Evolutionary conservation across 1,140 invertebrate genomes (phyloP).

Genomic region (Drosophila truncata): DNA sequence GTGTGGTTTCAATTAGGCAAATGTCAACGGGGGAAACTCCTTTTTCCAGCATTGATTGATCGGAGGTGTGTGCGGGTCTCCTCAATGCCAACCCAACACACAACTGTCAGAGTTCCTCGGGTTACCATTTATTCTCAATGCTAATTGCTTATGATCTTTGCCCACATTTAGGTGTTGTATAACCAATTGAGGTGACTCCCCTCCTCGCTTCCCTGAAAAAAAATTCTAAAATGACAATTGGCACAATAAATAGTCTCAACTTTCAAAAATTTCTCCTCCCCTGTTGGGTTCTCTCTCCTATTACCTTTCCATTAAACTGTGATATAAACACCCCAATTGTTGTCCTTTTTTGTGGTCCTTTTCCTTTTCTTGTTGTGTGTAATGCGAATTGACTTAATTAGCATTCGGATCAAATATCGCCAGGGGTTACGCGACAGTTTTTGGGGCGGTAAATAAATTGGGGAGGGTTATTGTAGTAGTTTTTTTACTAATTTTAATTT

Average conservation of each 20-base stretch:
- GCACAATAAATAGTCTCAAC: slow-evolving; percentile 74
- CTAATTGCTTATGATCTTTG: slow-evolving; percentile 80
- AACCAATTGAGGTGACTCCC: slow-evolving; percentile 48
- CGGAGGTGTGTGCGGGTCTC: slow-evolving; percentile 43
- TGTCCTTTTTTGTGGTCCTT: slow-evolving; percentile 24
- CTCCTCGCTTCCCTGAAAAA: slow-evolving; percentile 9
- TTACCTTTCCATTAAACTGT: slow-evolving; percentile 71
- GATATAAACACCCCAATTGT: slow-evolving; percentile 73
- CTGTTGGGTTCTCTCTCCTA: slow-evolving; percentile 55
- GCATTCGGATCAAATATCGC: slow-evolving; percentile 57
- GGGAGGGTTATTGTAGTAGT: background rate
- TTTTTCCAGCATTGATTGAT: slow-evolving; percentile 45
- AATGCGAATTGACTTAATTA: slow-evolving; percentile 74
- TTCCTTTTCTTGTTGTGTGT: slow-evolving; percentile 41
- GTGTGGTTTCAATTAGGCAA: slow-evolving; percentile 72
- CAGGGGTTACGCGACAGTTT: slow-evolving; percentile 19
- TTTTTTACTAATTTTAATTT: background rate
- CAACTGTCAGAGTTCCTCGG: slow-evolving; percentile 72
- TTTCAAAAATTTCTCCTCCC: slow-evolving; percentile 74
- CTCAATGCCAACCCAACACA: slow-evolving; percentile 15
- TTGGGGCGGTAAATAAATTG: slow-evolving; percentile 11
- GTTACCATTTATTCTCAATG: slow-evolving; percentile 59
- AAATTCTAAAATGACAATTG: slow-evolving; percentile 60
- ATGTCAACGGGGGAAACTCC: slow-evolving; percentile 31
- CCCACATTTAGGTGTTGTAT: slow-evolving; percentile 76